Base-by-base conservation (phyloP, 2,888 invertebrate genomes). In the Mystacides longicornis region DNA sequence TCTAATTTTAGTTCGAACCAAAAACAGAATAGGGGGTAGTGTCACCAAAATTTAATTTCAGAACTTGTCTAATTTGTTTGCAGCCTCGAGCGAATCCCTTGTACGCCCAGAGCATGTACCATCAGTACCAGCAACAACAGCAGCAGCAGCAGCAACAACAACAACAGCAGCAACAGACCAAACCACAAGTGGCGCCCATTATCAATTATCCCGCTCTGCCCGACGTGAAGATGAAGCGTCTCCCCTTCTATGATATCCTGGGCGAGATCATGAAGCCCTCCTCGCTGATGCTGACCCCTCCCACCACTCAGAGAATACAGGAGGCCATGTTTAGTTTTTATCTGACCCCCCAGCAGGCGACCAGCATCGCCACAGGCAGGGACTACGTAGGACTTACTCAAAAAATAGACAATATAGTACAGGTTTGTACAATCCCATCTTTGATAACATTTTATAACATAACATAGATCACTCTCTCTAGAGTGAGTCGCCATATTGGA, bases 241-340 rank as follows among this genome's bases (percentile, higher is more conserved):
- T 97, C 51, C 95, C 97, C 2, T 97, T 97, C 73, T 97, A 90
- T 71, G 95, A 96, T 71, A 81, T 91, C 60, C 69, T 92, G 55
- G 87, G 85, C 1, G 93, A 93, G 67, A 78, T 97, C 46, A 78
- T 96, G 65, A 93, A 93, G 72, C 94, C 96, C 0, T 91, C 93
- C 20, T 90, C 90, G 56, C 80, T 96, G 67, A 82, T 88, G 72
- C 84, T 85, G 9, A 74, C 74, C 58, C n/a, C n/a, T n/a, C 16
- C 37, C 37, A 79, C 78, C 56, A 71, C 75, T 0, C 86, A 87
- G 64, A 80, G 93, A 60, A 82, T 89, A 69, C 94, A 94, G 68
- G 94, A 95, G 67, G 86, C 86, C 57, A 84, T 82, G 51, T 94
- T 88, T 70, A 83, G 86, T 61, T 96, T 96, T 73, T 93, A 92